These are phyloP conservation scores for Gymnobelideus leadbeateri DNA, from an alignment of 2,113 vertebrate genomes.

Conservation along the genomic window DNA sequence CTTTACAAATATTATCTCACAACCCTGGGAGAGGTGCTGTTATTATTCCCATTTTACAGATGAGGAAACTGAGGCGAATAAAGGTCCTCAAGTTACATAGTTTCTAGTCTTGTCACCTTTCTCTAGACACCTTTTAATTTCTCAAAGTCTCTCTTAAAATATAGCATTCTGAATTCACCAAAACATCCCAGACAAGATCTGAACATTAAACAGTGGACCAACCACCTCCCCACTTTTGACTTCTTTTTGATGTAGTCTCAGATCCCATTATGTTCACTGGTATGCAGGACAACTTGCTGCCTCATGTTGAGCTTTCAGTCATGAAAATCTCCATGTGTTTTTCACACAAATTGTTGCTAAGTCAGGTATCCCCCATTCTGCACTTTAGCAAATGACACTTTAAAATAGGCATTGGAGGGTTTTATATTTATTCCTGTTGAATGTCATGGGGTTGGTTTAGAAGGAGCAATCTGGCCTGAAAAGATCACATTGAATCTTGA, in stretches of 20 bases:
- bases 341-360: neutral
- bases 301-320: neutral
- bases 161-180: neutral
- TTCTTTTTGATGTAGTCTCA: neutral
- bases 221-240: neutral
- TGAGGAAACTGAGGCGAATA: neutral
- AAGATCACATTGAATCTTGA: neutral
- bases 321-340: neutral
- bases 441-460: neutral
- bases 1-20: neutral
- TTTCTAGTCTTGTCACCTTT: neutral
- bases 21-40: neutral
- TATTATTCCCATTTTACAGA: neutral
- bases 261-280: neutral
- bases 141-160: neutral
- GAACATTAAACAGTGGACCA: neutral
- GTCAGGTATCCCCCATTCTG: neutral
- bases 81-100: neutral
- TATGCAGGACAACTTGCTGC: neutral
- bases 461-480: neutral
- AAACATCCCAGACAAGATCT: neutral
- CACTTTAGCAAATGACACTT: neutral
- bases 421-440: neutral
- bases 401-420: neutral
- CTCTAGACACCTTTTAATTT: neutral